These are phyloP conservation scores for Tonatia bakeri DNA, from an alignment of 2,113 vertebrate species.

Conservation along the genomic window DNA sequence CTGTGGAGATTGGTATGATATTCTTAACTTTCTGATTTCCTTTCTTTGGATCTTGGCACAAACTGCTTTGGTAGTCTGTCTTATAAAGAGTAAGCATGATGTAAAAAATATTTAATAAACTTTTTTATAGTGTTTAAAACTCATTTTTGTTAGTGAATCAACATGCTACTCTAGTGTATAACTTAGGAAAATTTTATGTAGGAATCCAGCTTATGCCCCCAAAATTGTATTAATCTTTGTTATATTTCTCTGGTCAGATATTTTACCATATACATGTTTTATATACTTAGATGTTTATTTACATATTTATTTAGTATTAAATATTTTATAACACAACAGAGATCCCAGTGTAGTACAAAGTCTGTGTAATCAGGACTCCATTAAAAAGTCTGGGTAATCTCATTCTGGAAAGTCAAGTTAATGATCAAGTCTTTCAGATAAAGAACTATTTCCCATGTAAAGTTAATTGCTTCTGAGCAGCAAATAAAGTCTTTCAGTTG, in stretches of 20 bases:
- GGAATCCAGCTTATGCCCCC: not conserved
- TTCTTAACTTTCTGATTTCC: not conserved
- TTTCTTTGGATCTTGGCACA: constrained; percentile 14
- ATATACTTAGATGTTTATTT: not conserved
- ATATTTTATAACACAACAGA: not conserved
- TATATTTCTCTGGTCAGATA: not conserved
- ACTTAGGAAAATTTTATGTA: not conserved
- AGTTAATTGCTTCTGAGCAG: not conserved
- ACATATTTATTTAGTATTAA: not conserved
- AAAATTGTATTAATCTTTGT: not conserved
- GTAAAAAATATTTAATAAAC: not conserved
- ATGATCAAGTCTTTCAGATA: not conserved
- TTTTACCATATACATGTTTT: not conserved
- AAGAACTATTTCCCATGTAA: not conserved
- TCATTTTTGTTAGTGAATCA: constrained; percentile 12
- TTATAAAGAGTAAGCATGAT: not conserved
- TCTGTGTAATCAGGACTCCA: not conserved
- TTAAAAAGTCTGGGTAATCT: not conserved
- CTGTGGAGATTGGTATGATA: not conserved
- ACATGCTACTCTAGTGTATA: not conserved
- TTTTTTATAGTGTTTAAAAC: not conserved
- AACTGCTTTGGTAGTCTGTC: not conserved
- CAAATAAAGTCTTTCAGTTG: not conserved
- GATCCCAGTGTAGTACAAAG: not conserved
- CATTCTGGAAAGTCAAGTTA: not conserved